Evolutionary conservation across 2,888 invertebrate genomes (phyloP).

Genomic region (Lathronympha strigana): DNA sequence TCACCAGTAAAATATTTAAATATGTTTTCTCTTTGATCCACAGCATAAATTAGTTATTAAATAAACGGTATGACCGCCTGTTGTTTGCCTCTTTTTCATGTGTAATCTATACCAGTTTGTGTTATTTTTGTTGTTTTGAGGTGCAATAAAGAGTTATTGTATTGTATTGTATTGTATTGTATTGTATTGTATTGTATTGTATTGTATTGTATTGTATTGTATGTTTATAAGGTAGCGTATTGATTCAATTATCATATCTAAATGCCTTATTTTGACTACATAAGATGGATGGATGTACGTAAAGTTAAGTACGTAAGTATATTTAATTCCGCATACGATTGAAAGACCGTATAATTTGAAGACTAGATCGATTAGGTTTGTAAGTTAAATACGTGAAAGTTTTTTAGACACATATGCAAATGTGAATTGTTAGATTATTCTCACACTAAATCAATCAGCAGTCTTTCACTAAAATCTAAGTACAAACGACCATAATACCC

Average conservation of each 20-base stretch:
- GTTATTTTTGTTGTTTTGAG: too few relatives aligned
- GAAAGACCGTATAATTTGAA: neutral
- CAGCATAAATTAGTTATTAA: constrained; percentile 9
- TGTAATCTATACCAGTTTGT: too few relatives aligned
- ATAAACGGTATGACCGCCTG: constrained; percentile 18
- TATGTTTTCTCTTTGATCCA: constrained; percentile 30
- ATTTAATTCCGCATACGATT: too few relatives aligned
- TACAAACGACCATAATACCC: neutral
- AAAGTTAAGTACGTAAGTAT: neutral
- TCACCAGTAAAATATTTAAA: constrained; percentile 6
- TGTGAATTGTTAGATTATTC: too few relatives aligned
- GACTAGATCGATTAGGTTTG: neutral
- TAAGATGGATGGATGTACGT: constrained; percentile 17
- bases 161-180: too few relatives aligned
- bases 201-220: too few relatives aligned
- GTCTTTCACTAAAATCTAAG: too few relatives aligned
- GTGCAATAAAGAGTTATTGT: too few relatives aligned
- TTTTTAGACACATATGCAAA: too few relatives aligned
- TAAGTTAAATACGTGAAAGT: neutral
- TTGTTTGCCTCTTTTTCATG: too few relatives aligned
- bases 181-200: too few relatives aligned
- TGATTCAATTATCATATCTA: constrained; percentile 37
- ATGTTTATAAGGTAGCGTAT: constrained; percentile 22
- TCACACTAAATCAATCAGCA: too few relatives aligned
- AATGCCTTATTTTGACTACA: constrained; percentile 27